phyloP scores from a whole-genome alignment of 1,140 invertebrate genomes.

The Micrasema longulum region DNA sequence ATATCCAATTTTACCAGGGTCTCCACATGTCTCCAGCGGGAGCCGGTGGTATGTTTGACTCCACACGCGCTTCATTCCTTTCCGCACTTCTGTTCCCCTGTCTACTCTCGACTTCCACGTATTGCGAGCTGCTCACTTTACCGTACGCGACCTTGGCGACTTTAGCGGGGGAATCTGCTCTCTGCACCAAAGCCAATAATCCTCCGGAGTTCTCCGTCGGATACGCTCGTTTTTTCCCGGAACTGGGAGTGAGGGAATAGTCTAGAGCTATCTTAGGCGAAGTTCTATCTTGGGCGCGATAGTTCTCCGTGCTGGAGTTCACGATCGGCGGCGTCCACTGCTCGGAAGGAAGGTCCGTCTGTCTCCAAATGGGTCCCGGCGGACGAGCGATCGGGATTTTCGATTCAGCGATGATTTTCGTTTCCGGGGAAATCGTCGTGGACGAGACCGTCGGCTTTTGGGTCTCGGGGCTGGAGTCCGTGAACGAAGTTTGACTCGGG shows the following conservation, averaged over 20 bases:
- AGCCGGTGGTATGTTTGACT: constrained; percentile 29
- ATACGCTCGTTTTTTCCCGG: constrained; percentile 49
- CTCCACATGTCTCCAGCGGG: constrained; percentile 48
- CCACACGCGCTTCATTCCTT: constrained; percentile 28
- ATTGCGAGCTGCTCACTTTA: constrained; percentile 57
- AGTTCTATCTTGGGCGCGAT: constrained; percentile 54
- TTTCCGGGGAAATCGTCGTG: constrained; percentile 69
- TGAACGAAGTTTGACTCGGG: constrained; percentile 65
- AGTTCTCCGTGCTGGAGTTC: constrained; percentile 26
- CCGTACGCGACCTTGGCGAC: constrained; percentile 60
- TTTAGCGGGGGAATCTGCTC: constrained; percentile 45
- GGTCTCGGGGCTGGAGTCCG: constrained; percentile 70
- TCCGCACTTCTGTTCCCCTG: neutral
- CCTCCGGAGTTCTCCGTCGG: constrained; percentile 6
- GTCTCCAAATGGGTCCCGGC: constrained; percentile 31
- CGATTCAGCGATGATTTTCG: constrained; percentile 40
- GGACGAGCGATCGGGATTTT: constrained; percentile 10
- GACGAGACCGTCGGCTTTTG: constrained; percentile 74
- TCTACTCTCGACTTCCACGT: constrained; percentile 28
- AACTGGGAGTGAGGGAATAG: constrained; percentile 41
- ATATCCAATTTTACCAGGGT: constrained; percentile 45
- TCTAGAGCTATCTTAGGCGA: constrained; percentile 56
- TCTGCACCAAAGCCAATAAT: constrained; percentile 10
- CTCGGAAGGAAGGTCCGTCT: constrained; percentile 35
- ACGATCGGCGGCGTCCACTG: constrained; percentile 24